phyloP scores from a whole-genome alignment of 2,113 vertebrate genomes.

The Lycocorax pyrrhopterus region DNA sequence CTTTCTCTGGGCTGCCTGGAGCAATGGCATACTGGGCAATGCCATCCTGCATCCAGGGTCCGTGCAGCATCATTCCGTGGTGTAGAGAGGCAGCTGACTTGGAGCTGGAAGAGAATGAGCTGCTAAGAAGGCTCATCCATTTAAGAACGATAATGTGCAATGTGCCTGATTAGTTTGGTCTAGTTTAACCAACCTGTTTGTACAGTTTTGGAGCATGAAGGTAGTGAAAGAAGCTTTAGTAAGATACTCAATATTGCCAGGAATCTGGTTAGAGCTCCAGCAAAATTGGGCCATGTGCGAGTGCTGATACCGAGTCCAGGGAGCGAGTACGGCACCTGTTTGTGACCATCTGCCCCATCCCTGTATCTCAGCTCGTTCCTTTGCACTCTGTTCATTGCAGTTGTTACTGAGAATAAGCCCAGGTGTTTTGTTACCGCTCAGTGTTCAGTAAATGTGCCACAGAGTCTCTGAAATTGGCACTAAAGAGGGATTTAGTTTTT shows the following conservation, averaged over 20 bases:
- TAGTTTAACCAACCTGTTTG: not conserved
- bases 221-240: not conserved
- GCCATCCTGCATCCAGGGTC: not conserved
- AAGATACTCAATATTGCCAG: not conserved
- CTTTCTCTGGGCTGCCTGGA: not conserved
- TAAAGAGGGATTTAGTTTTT: slow-evolving; percentile 21
- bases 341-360: not conserved
- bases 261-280: not conserved
- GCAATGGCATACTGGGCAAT: not conserved
- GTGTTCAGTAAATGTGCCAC: not conserved
- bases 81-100: not conserved
- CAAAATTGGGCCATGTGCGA: not conserved
- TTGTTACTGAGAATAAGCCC: not conserved
- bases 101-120: not conserved
- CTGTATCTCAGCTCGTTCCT: not conserved
- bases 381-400: not conserved
- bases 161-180: not conserved
- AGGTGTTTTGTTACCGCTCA: not conserved
- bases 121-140: not conserved
- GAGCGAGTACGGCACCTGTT: not conserved
- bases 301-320: not conserved
- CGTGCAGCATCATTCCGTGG: not conserved
- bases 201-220: not conserved
- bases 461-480: not conserved
- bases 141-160: not conserved